phyloP scores from a whole-genome alignment of 2,113 vertebrate genomes.

The Hystrix brachyura region DNA sequence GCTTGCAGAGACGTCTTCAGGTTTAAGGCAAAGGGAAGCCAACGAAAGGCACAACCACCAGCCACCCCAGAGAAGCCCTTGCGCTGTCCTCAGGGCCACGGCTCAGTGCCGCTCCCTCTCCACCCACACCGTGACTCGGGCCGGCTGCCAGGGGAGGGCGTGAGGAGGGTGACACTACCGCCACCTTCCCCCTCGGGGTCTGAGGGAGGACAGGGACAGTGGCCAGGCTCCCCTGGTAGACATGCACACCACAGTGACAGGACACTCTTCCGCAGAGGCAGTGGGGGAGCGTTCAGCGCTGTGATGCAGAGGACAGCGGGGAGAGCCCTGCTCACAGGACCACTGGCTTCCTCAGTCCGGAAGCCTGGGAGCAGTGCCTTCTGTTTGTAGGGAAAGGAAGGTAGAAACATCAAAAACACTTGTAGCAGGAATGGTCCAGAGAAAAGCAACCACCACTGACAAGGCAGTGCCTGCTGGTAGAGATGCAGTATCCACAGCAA shows the following conservation, averaged over 20 bases:
- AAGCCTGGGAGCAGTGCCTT: slow-evolving; percentile 48
- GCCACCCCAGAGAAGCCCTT: slow-evolving; percentile 55
- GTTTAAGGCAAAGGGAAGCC: slow-evolving; percentile 88
- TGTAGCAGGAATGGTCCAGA: slow-evolving; percentile 49
- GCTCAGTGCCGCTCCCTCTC: background rate
- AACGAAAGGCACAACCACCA: slow-evolving; percentile 78
- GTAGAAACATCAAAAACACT: slow-evolving; percentile 58
- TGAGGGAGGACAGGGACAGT: slow-evolving; percentile 25
- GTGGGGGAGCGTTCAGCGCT: background rate
- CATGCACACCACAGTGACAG: background rate
- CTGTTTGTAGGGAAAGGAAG: slow-evolving; percentile 37
- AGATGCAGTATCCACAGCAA: slow-evolving; percentile 75
- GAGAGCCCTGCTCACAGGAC: slow-evolving; percentile 36
- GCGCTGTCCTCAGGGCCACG: slow-evolving; percentile 32
- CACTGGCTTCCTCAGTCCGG: slow-evolving; percentile 58
- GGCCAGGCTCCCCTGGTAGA: slow-evolving; percentile 59
- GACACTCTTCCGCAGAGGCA: slow-evolving; percentile 47
- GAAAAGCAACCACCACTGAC: slow-evolving; percentile 42
- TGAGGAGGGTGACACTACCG: slow-evolving; percentile 27
- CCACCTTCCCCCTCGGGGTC: slow-evolving; percentile 52
- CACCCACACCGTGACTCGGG: slow-evolving; percentile 54
- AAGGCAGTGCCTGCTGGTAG: slow-evolving; percentile 20
- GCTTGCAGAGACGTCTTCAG: slow-evolving; percentile 75
- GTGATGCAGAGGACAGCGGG: background rate
- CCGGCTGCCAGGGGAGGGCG: slow-evolving; percentile 53